Base-by-base conservation (phyloP, 1,140 invertebrate species). In the Formica exsecta region DNA sequence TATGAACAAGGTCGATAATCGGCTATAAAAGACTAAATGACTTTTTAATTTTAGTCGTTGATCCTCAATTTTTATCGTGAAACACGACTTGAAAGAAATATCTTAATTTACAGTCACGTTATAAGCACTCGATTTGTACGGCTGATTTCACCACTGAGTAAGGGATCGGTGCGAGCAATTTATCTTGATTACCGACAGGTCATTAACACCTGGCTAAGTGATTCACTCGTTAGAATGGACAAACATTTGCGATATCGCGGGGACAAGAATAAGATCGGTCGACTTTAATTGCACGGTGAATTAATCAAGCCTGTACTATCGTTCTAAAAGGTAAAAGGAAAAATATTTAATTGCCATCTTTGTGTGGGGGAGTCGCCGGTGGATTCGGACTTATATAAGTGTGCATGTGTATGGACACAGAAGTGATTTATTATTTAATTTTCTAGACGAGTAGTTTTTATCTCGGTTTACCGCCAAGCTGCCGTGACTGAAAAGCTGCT, bases 371-470 rank as follows among this genome's bases (percentile, higher is more conserved):
- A 51, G 25, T 79, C 41, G 48, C 77, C 9, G 41, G 59, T 48
- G 77, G 25, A 84, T 75, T 76, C 54, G 48, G 66, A 85, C 61
- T 70, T 22, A 59, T 66, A 16, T 29, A 32, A 2, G 57, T 74
- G 25, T 48, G 19, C 16, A 32, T n/a, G 51, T 65, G n/a, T 11
- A 11, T 59, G n/a, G 19, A 22, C 19, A 19, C 25, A 41, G 57
- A 51, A 44, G 70, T 88, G 91, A 92, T 90, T 92, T 92, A 93
- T 92, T 91, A 92, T 93, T 93, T 93, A 91, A 93, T 93, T 92
- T 92, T 92, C 92, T 88, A 89, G 90, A 89, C 86, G 92, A 92
- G 90, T 91, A 91, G 89, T 93, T 92, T 93, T 93, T 92, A 93
- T 90, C 87, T 91, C 87, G 80, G 62, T 61, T 81, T 71, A 79